Evolutionary conservation across 1,140 invertebrate species (phyloP), one percentile per base, ranked within the genome.

Genomic region (Watersipora subatra): DNA sequence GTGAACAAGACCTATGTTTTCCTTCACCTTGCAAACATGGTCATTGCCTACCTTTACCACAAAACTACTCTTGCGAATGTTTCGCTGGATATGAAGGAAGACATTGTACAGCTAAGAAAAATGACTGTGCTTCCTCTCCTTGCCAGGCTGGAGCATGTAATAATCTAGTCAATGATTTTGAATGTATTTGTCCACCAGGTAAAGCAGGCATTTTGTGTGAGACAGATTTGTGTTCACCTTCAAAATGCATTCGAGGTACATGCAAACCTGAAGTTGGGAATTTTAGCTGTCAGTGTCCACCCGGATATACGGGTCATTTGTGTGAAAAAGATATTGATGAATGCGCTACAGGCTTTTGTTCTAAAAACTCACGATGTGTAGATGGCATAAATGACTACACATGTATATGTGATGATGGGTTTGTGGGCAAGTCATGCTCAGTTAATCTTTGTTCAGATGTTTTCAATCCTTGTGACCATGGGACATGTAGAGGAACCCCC

Each of bases 181-280:
- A 57, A 55, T 76, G 74, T 62, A 65, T 65, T 27, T 76, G 74
- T 22, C 7, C 7, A 12, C 7, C 7, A 12, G 92, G 94, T 1
- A 97, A 88, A 75, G 87, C 86, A 26, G 95, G 94, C 28, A 80
- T 85, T 28, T 82, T 85, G 65, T 99, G 96, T 80, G 92, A 93
- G 78, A 85, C 85, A 74, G 77, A 79, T 66, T 73, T 77, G 1
- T 46, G 34, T n/a, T 12, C 7, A 12, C 7, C 7, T n/a, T 12
- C 34, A 46, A n/a, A 12, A 12, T 46, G 59, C 24, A 24, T 25
- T 28, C 2, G n/a, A 25, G 30, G 25, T 12, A 25, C 7, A 7
- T 59, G 22, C 22, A 17, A 24, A 25, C 58, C 7, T 12, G 17
- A 25, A 19, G 58, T 67, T 19, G 69, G 70, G 61, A 69, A 61